Evolutionary conservation across 2,113 vertebrate genomes (phyloP).

Genomic region (Cnemophilus loriae): DNA sequence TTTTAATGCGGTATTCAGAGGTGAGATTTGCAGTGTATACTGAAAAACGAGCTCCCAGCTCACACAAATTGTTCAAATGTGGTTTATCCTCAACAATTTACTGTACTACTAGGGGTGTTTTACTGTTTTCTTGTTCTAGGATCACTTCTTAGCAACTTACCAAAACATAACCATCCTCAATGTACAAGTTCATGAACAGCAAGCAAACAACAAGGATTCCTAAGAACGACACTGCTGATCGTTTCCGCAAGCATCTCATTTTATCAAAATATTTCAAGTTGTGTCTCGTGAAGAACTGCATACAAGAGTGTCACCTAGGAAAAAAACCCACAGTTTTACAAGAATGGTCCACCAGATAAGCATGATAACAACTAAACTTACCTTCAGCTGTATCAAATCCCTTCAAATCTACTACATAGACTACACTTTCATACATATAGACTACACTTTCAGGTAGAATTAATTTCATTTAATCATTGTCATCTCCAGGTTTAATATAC

Average conservation of each 20-base stretch:
- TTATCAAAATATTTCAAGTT: slow-evolving; percentile 89
- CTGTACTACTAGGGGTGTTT: neutral
- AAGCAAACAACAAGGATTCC: slow-evolving; percentile 91
- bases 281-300: slow-evolving; percentile 71
- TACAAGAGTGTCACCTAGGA: slow-evolving; percentile 46
- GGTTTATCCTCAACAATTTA: neutral
- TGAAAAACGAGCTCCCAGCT: neutral
- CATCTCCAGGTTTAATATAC: neutral
- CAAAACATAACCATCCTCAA: slow-evolving; percentile 95
- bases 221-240: slow-evolving; percentile 91
- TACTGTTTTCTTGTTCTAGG: neutral
- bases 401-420: neutral
- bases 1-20: neutral
- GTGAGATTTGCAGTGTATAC: neutral
- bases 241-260: slow-evolving; percentile 97
- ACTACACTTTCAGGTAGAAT: neutral
- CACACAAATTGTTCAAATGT: neutral
- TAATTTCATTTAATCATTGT: neutral
- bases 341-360: neutral
- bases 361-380: neutral
- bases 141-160: slow-evolving; percentile 71
- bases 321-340: slow-evolving; percentile 41
- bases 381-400: neutral
- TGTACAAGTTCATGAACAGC: slow-evolving; percentile 95
- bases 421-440: neutral